A percentile compares a stretch with the other conserved stretches of the same genome.
Conservation (phyloP, 2,113 vertebrate genomes). For the Suncus etruscus region DNA sequence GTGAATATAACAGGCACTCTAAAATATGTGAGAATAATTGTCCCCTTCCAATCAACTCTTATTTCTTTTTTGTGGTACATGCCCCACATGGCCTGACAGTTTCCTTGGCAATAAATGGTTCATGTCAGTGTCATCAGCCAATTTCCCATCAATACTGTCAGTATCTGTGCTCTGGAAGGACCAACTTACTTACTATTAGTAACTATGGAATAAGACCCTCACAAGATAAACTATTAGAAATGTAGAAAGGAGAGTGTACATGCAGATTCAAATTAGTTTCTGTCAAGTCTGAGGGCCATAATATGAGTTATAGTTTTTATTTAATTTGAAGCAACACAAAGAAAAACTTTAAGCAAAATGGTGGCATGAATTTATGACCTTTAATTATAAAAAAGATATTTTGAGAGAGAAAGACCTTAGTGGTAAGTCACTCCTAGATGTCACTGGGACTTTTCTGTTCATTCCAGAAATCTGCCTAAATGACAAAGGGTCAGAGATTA, state of each 20-base stretch:
- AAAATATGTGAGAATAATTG: neutral
- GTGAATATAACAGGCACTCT: neutral
- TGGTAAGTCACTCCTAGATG: neutral
- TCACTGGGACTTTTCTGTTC: neutral
- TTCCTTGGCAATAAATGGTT: neutral
- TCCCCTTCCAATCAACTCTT: neutral
- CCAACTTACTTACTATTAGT: no score
- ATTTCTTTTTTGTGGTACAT: neutral
- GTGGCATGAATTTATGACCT: neutral
- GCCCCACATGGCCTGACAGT: rapidly evolving
- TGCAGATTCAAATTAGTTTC: neutral
- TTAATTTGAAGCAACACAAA: neutral
- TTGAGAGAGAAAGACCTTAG: neutral
- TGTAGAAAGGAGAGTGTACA: neutral
- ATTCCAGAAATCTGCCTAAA: neutral
- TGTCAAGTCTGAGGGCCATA: neutral
- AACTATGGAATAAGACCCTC: no score
- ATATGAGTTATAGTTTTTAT: neutral
- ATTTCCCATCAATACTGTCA: neutral
- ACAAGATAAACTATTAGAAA: neutral
- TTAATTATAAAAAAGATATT: neutral
- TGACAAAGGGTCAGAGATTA: neutral
- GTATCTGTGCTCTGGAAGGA: neutral
- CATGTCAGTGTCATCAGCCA: neutral
- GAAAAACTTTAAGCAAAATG: neutral